Base-by-base conservation (phyloP, 2,113 vertebrate genomes). In the Percina caprodes region DNA sequence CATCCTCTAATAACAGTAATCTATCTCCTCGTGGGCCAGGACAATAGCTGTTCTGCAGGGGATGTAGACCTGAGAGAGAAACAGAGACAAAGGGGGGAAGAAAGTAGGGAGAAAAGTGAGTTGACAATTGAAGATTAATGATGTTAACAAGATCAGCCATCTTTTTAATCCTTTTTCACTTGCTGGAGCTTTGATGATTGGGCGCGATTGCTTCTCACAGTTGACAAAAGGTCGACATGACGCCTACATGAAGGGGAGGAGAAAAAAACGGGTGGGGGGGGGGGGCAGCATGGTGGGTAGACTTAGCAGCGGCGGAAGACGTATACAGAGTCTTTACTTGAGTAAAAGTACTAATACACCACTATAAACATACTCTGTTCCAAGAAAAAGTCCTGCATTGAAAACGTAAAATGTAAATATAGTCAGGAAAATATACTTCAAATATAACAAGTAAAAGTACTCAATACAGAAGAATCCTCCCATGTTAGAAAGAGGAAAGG, bases 31-130 rank as follows among this genome's bases (percentile, higher is more conserved):
- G 79, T 96, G 95, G 92, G 93, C 94, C 91, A 96, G 91, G 86
- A 95, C 92, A 86, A 95, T 86, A 68, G 95, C 94, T 48, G 93
- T 95, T 92, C 95, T 95, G 94, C 94, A 95, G 88, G 95, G 95
- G 89, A 96, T 93, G 93, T 96, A 96, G 86, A 96, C 94, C 95
- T 96, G 91, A 72, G 77, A 84, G 67, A 69, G 62, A 81, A 54
- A 87, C n/a, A 67, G 23, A 69, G 48, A 71, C 16, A 77, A 54
- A 79, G 30, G 39, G 60, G 71, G 52, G 10, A 63, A 78, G 69
- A 87, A 54, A 83, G 71, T n/a, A 55, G 56, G 48, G 56, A 80
- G 71, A 88, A 84, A 56, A 86, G 85, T 81, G 73, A 89, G 82
- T 77, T 71, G 85, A 91, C 80, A 88, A 83, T 48, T 71, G 58